Conservation (phyloP, 2,888 invertebrate species). For the Euspilapteryx auroguttella region DNA sequence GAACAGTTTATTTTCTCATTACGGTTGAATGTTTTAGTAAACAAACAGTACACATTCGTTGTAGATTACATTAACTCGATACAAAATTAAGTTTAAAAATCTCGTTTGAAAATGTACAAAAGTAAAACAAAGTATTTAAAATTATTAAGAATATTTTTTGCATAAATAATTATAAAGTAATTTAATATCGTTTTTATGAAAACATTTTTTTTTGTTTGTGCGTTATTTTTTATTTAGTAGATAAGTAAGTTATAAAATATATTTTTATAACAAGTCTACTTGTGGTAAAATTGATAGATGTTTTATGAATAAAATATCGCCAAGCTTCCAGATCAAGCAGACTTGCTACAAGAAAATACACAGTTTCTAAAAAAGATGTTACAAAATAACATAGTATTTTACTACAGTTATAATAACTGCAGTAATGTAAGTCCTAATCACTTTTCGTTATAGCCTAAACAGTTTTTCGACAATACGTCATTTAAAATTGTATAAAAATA, state of each 20-base stretch:
- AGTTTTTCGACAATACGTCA: slow-evolving; percentile 53
- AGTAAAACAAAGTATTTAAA: slow-evolving; percentile 4
- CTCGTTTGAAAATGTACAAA: slow-evolving; percentile 6
- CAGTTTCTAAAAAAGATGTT: slow-evolving; percentile 1
- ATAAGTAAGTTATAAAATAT: background rate
- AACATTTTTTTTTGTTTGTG: background rate
- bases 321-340: no score
- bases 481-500: slow-evolving; percentile 52
- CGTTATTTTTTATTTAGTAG: background rate
- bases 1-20: slow-evolving; percentile 38
- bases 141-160: slow-evolving; percentile 4
- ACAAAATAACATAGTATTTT: background rate
- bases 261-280: background rate
- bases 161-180: slow-evolving; percentile 4
- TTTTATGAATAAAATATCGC: background rate
- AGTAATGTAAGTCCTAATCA: no score
- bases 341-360: background rate
- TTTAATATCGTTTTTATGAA: background rate
- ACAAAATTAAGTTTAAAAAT: slow-evolving; percentile 2
- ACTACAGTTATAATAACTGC: no score
- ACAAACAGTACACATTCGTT: background rate
- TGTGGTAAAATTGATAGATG: background rate
- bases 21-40: slow-evolving; percentile 16
- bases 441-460: no score
- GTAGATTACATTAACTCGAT: background rate